Base-by-base conservation (phyloP, 1,140 invertebrate genomes). In the Drosophila kurseongensis region DNA sequence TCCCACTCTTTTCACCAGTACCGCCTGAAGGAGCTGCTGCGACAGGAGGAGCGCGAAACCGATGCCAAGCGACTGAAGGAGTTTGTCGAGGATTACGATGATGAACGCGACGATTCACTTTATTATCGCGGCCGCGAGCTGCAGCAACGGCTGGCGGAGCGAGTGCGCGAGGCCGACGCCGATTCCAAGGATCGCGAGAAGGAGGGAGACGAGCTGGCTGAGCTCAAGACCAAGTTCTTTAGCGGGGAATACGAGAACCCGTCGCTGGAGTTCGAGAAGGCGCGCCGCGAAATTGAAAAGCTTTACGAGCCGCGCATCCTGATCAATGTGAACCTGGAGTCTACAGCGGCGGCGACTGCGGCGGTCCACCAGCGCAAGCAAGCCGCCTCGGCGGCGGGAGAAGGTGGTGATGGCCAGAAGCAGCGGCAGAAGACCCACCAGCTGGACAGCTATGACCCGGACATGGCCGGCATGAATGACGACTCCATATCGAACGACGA, bases 71-170 rank as follows among this genome's bases (percentile, higher is more conserved):
- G 97, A 42, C 94, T 99, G 12, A 98, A 98, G 93, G 98, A 99
- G 93, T 99, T 99, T 92, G 94, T 99, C 9, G 98, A 99, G 93
- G 98, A 99, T 93, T 99, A 99, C 92, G 98, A 99, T 92, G 98
- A 99, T 93, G 98, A 99, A 93, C 94, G 97, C 51, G 98, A 99
- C 93, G 99, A 99, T 92, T 94, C 96, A 29, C 99, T 99, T 92
- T 99, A 97, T 94, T 99, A 99, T 93, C 98, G 96, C 79, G 97
- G 97, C 36, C 96, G 97, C 92, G 97, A 98, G 90, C 93, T 99
- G 48, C 96, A 96, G 90, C 95, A 97, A 65, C 94, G 98, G n/a
- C 93, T 98, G 44, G 96, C 96, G 47, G 97, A 98, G 84, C 94
- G 98, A 67, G 97, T 98, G 50, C 95, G 97, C 71, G 98, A 99